phyloP scores from a whole-genome alignment of 2,888 invertebrate genomes.

The Drosophila helvetica region DNA sequence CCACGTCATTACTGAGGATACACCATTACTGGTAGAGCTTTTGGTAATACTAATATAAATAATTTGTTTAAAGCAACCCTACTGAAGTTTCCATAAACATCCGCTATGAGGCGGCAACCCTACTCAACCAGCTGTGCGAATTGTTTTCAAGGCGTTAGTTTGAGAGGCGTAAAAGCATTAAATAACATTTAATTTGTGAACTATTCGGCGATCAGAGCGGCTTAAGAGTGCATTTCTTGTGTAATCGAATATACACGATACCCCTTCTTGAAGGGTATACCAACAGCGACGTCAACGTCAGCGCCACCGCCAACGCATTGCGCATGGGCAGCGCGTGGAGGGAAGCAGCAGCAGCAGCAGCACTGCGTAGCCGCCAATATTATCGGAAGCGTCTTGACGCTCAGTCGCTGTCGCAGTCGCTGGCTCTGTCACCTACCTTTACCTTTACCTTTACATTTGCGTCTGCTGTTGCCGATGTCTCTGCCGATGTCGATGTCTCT shows the following conservation, averaged over 20 bases:
- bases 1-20: too few relatives aligned
- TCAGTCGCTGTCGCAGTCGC: constrained; percentile 29
- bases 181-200: not conserved
- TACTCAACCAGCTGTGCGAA: too few relatives aligned
- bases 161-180: too few relatives aligned
- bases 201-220: too few relatives aligned
- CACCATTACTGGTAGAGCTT: too few relatives aligned
- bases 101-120: too few relatives aligned
- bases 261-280: not conserved
- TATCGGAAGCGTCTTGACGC: constrained; percentile 66
- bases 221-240: not conserved
- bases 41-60: too few relatives aligned
- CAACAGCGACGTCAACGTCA: constrained; percentile 12
- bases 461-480: constrained; percentile 21
- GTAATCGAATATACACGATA: not conserved
- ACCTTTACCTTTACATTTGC: constrained; percentile 15
- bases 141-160: too few relatives aligned
- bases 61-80: too few relatives aligned
- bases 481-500: too few relatives aligned
- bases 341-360: constrained; percentile 21
- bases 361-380: constrained; percentile 53
- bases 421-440: constrained; percentile 27
- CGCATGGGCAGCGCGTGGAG: constrained; percentile 27
- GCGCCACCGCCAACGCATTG: constrained; percentile 26
- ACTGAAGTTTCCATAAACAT: too few relatives aligned